Percentiles rank a stretch among this genome's conserved stretches.
Conservation (phyloP, 2,888 invertebrate genomes). For the Entomobrya multifasciata region DNA sequence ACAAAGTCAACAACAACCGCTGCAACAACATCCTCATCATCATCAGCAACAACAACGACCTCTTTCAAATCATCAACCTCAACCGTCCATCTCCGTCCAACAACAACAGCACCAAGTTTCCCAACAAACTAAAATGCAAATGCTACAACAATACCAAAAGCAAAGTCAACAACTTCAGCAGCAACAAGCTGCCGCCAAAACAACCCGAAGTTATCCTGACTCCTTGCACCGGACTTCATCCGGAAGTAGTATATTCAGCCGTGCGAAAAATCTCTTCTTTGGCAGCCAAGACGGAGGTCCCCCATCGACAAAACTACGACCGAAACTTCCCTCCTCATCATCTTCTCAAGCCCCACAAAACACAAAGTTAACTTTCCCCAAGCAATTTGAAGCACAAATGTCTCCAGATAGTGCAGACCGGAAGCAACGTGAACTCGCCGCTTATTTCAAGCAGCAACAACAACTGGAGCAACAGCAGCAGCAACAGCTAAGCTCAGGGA, state of each 20-base stretch:
- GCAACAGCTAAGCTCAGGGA: slow-evolving; percentile 1
- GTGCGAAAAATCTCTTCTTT: slow-evolving; percentile 77
- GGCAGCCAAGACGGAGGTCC: slow-evolving; percentile 81
- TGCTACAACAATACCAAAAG: slow-evolving; percentile 43
- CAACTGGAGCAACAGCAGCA: slow-evolving; percentile 39
- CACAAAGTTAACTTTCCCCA: slow-evolving; percentile 83
- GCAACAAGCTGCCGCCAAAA: slow-evolving; percentile 4
- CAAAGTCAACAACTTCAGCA: slow-evolving; percentile 35
- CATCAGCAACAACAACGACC: slow-evolving; percentile 29
- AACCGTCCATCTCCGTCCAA: not conserved
- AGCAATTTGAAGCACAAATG: slow-evolving; percentile 91
- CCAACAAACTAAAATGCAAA: slow-evolving; percentile 25
- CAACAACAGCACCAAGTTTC: slow-evolving; percentile 36
- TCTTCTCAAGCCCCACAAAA: slow-evolving; percentile 29
- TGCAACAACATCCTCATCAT: slow-evolving; percentile 15
- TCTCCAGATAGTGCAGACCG: slow-evolving; percentile 86
- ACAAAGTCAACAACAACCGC: slow-evolving; percentile 31
- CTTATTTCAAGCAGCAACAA: slow-evolving; percentile 84
- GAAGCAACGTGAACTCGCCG: slow-evolving; percentile 88
- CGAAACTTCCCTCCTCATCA: slow-evolving; percentile 79
- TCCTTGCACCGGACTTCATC: slow-evolving; percentile 80
- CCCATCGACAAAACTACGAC: slow-evolving; percentile 82
- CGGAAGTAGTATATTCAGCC: slow-evolving; percentile 80
- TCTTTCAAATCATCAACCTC: not conserved
- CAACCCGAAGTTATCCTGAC: slow-evolving; percentile 67